A percentile compares a stretch with the other conserved stretches of the same genome.
Conservation (phyloP, 2,113 vertebrate species). For the Psettodes erumei region DNA sequence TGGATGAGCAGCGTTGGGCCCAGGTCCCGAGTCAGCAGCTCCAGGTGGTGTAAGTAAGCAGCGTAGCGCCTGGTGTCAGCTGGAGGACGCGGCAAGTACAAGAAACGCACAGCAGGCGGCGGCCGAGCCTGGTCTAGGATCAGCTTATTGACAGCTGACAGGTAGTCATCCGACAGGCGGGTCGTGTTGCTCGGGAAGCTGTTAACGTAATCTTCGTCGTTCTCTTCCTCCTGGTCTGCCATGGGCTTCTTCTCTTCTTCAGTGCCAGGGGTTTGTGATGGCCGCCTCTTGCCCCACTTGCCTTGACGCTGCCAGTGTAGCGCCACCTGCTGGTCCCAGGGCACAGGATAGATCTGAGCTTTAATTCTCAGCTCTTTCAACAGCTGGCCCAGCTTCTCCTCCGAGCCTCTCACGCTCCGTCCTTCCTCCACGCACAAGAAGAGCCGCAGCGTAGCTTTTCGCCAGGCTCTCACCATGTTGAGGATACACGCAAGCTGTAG, state of each 20-base stretch:
- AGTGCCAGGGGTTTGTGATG: not conserved
- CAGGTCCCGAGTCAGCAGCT: constrained; percentile 87
- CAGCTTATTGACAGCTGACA: constrained; percentile 87
- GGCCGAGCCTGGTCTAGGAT: constrained; percentile 83
- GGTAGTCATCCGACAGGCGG: constrained; percentile 87
- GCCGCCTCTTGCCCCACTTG: constrained; percentile 20
- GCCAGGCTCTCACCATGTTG: constrained; percentile 90
- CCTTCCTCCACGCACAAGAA: constrained; percentile 91
- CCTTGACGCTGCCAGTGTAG: constrained; percentile 89
- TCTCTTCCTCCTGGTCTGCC: not conserved
- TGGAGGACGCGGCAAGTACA: constrained; percentile 90
- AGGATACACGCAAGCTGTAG: constrained; percentile 93
- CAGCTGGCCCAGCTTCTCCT: constrained; percentile 89
- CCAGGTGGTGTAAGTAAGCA: constrained; percentile 88
- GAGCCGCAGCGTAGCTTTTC: constrained; percentile 86
- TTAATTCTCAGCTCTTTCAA: constrained; percentile 90
- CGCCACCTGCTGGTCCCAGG: constrained; percentile 88
- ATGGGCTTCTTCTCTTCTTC: constrained; percentile 6
- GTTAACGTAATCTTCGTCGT: constrained; percentile 77
- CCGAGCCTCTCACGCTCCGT: constrained; percentile 82
- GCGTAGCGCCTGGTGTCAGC: constrained; percentile 88
- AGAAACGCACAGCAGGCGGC: constrained; percentile 85
- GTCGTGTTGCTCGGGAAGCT: constrained; percentile 86
- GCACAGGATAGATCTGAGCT: constrained; percentile 86
- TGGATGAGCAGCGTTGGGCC: constrained; percentile 93